phyloP scores from a whole-genome alignment of 2,113 vertebrate genomes.

The Neolamprologus modestus region DNA sequence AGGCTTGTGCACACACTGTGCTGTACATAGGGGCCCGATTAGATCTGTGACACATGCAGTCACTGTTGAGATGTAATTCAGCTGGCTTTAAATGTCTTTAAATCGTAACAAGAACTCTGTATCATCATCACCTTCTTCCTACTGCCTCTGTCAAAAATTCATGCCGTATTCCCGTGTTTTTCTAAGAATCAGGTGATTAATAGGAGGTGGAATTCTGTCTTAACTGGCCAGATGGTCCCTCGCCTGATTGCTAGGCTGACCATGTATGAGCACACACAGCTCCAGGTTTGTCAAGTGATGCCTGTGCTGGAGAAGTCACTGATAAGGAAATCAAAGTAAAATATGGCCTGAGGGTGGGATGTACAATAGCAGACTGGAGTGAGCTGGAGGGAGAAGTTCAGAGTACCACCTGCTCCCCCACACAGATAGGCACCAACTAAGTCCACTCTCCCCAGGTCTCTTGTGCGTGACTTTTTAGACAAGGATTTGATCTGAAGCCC shows the following conservation, averaged over 20 bases:
- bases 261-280: not conserved
- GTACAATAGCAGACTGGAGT: not conserved
- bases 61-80: not conserved
- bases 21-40: not conserved
- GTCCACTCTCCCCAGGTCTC: not conserved
- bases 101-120: not conserved
- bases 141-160: not conserved
- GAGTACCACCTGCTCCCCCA: conserved; percentile 31
- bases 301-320: not conserved
- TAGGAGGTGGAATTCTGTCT: not conserved
- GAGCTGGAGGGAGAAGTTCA: conserved; percentile 5
- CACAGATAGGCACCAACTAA: not conserved
- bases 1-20: not conserved
- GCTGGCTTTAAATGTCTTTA: not conserved
- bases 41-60: not conserved
- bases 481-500: conserved; percentile 29
- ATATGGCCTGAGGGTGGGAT: conserved; percentile 30
- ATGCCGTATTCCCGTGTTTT: not conserved
- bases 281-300: not conserved
- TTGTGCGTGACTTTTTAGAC: conserved; percentile 35
- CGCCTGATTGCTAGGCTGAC: not conserved
- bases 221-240: not conserved
- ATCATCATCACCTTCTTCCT: not conserved
- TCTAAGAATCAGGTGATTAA: not conserved
- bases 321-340: conserved; percentile 47